Evolutionary conservation across 2,888 invertebrate species (phyloP).

Genomic region (Hesperia comma): DNA sequence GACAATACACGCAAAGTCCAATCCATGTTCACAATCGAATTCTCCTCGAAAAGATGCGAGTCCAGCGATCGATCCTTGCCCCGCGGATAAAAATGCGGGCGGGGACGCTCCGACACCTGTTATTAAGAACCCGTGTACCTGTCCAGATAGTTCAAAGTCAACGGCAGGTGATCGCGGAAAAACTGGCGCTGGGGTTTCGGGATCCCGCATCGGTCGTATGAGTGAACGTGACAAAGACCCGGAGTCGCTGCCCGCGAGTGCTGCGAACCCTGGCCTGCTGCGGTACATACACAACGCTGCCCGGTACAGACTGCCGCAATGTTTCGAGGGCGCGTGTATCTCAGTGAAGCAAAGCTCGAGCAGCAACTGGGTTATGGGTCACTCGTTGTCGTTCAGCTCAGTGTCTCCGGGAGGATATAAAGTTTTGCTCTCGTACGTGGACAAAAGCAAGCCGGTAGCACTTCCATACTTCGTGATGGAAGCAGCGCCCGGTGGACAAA

Average conservation of each 20-base stretch:
- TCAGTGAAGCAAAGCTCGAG: slow-evolving; percentile 67
- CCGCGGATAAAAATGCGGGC: slow-evolving; percentile 45
- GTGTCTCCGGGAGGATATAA: slow-evolving; percentile 79
- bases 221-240: slow-evolving; percentile 52
- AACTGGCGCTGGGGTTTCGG: slow-evolving; percentile 75
- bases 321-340: slow-evolving; percentile 74
- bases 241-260: slow-evolving; percentile 61
- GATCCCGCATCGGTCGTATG: slow-evolving; percentile 62
- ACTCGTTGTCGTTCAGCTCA: slow-evolving; percentile 74
- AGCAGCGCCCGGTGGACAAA: slow-evolving; percentile 76
- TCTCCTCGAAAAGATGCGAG: slow-evolving; percentile 52
- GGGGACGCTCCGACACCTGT: slow-evolving; percentile 52
- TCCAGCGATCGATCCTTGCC: slow-evolving; percentile 1
- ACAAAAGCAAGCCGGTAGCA: slow-evolving; percentile 59
- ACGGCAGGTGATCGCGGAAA: slow-evolving; percentile 66
- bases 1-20: slow-evolving; percentile 64
- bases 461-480: slow-evolving; percentile 78
- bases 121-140: slow-evolving; percentile 51
- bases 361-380: slow-evolving; percentile 72
- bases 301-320: slow-evolving; percentile 73
- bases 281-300: slow-evolving; percentile 76
- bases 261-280: slow-evolving; percentile 68
- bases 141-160: slow-evolving; percentile 49
- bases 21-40: slow-evolving; percentile 50
- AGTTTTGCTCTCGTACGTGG: slow-evolving; percentile 67